A percentile compares a stretch with the other conserved stretches of the same genome.
phyloP scores from a whole-genome alignment of 2,888 invertebrate species.

The Eristalis pertinax region DNA sequence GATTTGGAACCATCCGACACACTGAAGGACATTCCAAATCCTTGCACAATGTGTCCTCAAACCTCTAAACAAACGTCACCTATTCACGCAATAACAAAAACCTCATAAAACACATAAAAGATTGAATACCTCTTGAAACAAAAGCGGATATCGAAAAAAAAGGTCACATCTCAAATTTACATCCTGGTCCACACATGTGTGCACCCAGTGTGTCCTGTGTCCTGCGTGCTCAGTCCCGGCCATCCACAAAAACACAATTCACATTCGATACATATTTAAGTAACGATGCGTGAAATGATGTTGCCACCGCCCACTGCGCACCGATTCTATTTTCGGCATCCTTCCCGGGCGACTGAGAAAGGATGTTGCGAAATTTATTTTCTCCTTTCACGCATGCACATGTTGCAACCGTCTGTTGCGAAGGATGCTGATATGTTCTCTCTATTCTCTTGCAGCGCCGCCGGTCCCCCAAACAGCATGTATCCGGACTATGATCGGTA shows the following conservation, averaged over 20 bases:
- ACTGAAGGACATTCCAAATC: background rate
- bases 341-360: constrained; percentile 16
- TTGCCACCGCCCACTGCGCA: constrained; percentile 74
- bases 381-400: constrained; percentile 14
- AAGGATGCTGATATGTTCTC: constrained; percentile 21
- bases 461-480: constrained; percentile 68
- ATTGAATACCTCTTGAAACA: constrained; percentile 7
- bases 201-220: constrained; percentile 48
- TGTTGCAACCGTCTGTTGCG: constrained; percentile 5
- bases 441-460: constrained; percentile 73
- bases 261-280: constrained; percentile 74
- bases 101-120: constrained; percentile 25
- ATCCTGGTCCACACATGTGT: constrained; percentile 72
- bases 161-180: constrained; percentile 62
- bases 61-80: constrained; percentile 12
- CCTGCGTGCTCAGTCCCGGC: constrained; percentile 1
- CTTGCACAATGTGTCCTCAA: background rate
- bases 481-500: constrained; percentile 72
- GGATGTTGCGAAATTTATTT: constrained; percentile 49
- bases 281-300: constrained; percentile 80
- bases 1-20: background rate
- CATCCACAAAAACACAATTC: background rate
- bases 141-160: constrained; percentile 65
- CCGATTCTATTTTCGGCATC: constrained; percentile 31
- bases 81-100: constrained; percentile 18